Evolutionary conservation across 2,888 invertebrate species (phyloP).

Genomic region (Trichogramma evanescens): DNA sequence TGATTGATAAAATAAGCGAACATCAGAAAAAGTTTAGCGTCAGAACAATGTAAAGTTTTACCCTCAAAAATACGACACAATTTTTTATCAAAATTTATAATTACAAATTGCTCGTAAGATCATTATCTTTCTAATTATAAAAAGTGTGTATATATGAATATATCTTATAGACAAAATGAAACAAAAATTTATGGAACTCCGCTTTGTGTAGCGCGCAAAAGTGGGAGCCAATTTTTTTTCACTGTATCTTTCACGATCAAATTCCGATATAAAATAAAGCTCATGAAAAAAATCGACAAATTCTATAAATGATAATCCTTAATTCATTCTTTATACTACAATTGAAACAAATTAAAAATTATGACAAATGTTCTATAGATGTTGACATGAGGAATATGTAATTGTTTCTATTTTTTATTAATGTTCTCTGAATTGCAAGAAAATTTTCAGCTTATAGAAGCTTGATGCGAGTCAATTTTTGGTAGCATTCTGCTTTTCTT

Average conservation of each 20-base stretch:
- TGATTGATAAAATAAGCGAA: background rate
- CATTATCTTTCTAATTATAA: conserved; percentile 12
- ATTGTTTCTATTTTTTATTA: no score
- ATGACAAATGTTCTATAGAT: no score
- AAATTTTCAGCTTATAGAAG: no score
- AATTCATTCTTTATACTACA: no score
- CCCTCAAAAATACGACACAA: conserved; percentile 5
- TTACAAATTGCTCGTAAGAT: conserved; percentile 21
- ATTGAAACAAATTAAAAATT: no score
- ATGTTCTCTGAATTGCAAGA: no score
- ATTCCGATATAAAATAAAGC: conserved; percentile 18
- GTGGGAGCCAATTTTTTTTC: conserved; percentile 17
- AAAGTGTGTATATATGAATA: conserved; percentile 24
- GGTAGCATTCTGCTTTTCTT: no score
- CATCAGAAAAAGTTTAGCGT: background rate
- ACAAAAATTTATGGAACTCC: conserved; percentile 1
- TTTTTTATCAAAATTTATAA: conserved; percentile 7
- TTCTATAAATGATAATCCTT: no score
- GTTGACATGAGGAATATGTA: no score
- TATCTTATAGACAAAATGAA: conserved; percentile 11
- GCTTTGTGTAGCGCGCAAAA: conserved; percentile 18
- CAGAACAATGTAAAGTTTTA: conserved; percentile 3
- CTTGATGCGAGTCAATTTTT: no score
- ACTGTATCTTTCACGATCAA: conserved; percentile 20
- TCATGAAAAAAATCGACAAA: conserved; percentile 11